Evolutionary conservation across 2,797 vertebrate species (phyloP), one percentile per base, ranked within the genome.

Genomic region (Cuniculus paca): DNA sequence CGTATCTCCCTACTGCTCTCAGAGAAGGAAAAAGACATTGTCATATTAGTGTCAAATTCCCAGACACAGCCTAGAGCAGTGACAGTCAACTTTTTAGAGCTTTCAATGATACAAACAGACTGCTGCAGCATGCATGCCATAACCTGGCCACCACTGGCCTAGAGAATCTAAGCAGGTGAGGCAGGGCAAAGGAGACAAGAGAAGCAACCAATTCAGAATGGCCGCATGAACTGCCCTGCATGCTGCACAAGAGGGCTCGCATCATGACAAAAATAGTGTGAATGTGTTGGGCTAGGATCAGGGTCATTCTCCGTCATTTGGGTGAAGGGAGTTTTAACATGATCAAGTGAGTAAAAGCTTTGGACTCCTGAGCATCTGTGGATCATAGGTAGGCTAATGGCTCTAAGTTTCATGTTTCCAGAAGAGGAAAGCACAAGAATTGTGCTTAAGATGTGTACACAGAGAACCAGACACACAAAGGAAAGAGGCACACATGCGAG

Each of bases 1-100:
- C 58, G n/a, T 68, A 83, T 91, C 75, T 95, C 95, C 68, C 81
- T 74, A 78, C 16, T 78, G 68, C 75, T 56, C 50, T 52, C 80
- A 94, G 26, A 94, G 48, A 72, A 92, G 84, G 48, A 88, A 78
- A 84, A 91, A 83, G 42, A 78, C 28, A 31, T 4, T 80, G 95
- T 78, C 48, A 56, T 86, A 83, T 93, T 68, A 56, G 79, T 52
- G 11, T 78, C 42, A n/a, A 61, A 92, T 92, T 95, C 70, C 54
- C 36, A 91, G 65, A 91, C 50, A 54, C n/a, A 42, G 36, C 65
- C 70, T 8, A 79, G 19, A 90, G 58, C 42, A 75, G 13, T 8
- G 42, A 75, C 2, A 11, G 42, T 11, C 5, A 74, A 3, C 24
- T 6, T 45, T 74, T 45, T 45, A 74, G 39, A 28, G 42, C 42